Evolutionary conservation across 2,888 invertebrate species (phyloP).

Genomic region (Orthosia cruda): DNA sequence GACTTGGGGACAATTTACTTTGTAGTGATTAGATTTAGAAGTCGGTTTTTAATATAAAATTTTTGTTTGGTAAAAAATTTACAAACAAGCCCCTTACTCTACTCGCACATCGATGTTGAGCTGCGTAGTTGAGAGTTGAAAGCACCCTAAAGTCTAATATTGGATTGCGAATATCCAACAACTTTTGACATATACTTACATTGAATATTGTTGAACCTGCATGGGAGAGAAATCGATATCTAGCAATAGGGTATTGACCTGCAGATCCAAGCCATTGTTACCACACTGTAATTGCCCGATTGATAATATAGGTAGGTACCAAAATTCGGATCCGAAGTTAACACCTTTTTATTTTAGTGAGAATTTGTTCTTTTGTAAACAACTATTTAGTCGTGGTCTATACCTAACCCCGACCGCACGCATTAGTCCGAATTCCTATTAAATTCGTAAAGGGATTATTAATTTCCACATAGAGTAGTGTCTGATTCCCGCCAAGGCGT

Average conservation of each 20-base stretch:
- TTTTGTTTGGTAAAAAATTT: too few relatives aligned
- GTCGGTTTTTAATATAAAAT: too few relatives aligned
- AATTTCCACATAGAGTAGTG: conserved; percentile 23
- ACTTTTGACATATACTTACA: not conserved
- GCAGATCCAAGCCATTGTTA: not conserved
- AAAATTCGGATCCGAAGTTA: not conserved
- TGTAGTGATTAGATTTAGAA: too few relatives aligned
- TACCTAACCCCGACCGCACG: not conserved
- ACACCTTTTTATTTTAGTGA: too few relatives aligned
- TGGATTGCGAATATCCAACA: not conserved
- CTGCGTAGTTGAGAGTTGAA: too few relatives aligned
- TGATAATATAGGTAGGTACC: not conserved
- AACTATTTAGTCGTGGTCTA: not conserved
- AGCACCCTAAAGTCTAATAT: not conserved
- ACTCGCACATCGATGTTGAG: too few relatives aligned
- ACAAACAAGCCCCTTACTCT: too few relatives aligned
- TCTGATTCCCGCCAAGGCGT: conserved; percentile 3
- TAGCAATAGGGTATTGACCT: conserved; percentile 8
- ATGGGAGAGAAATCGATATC: conserved; percentile 14
- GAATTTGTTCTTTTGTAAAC: too few relatives aligned
- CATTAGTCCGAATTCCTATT: not conserved
- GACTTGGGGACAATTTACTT: too few relatives aligned
- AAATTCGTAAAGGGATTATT: not conserved
- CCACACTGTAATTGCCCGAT: too few relatives aligned
- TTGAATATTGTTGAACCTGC: conserved; percentile 4